Percentiles rank a stretch among this genome's conserved stretches.
phyloP scores from a whole-genome alignment of 2,797 vertebrate genomes.

The Enteromius unitaeniatus region DNA sequence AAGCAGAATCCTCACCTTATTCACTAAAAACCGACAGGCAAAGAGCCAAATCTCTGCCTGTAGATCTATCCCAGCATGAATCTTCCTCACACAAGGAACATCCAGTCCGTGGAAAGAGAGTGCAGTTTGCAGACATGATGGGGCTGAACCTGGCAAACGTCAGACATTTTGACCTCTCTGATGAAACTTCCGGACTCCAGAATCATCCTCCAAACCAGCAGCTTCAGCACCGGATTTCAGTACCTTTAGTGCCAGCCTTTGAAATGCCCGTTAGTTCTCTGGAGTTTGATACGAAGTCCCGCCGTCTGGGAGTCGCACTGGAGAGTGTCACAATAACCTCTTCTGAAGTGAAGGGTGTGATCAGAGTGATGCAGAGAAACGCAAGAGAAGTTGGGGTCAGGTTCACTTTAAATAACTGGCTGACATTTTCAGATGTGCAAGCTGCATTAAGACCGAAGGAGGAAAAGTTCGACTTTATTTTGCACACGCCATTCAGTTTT shows the following conservation, averaged over 20 bases:
- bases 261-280: constrained; percentile 25
- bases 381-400: constrained; percentile 73
- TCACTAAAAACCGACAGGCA: constrained; percentile 31
- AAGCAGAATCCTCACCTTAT: neutral
- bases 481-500: constrained; percentile 72
- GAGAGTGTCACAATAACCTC: constrained; percentile 68
- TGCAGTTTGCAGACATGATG: constrained; percentile 80
- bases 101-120: constrained; percentile 77
- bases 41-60: constrained; percentile 56
- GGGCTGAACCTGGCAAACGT: constrained; percentile 78
- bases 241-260: constrained; percentile 53
- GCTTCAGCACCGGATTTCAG: constrained; percentile 14
- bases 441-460: constrained; percentile 60
- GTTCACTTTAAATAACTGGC: constrained; percentile 82
- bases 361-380: constrained; percentile 62
- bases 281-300: constrained; percentile 61
- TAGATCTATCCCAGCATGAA: constrained; percentile 17
- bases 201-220: constrained; percentile 57
- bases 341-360: constrained; percentile 59
- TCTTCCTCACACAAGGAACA: constrained; percentile 16
- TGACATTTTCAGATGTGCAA: constrained; percentile 76
- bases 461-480: constrained; percentile 69
- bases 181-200: constrained; percentile 74
- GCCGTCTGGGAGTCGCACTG: constrained; percentile 73
- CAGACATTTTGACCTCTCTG: constrained; percentile 77